phyloP scores from a whole-genome alignment of 2,797 vertebrate genomes.

The Artibeus jamaicensis region DNA sequence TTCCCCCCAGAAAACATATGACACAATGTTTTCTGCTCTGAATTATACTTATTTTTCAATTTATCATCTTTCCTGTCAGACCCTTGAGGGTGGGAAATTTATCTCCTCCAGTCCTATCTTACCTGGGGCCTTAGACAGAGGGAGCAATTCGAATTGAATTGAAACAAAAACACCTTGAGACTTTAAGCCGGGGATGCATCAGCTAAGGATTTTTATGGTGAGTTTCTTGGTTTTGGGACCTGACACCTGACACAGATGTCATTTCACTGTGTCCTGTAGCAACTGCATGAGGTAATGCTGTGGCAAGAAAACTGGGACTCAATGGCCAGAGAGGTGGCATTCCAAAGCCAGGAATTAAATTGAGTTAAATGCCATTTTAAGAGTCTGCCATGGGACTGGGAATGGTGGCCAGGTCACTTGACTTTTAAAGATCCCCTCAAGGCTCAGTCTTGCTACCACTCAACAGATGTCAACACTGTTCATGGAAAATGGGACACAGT shows the following conservation, averaged over 20 bases:
- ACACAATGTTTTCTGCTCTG: background rate
- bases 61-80: background rate
- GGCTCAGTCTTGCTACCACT: background rate
- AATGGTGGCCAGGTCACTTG: background rate
- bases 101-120: background rate
- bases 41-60: constrained; percentile 45
- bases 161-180: background rate
- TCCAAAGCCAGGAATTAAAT: background rate
- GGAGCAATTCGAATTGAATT: background rate
- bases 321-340: background rate
- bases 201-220: background rate
- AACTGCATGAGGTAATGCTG: background rate
- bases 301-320: background rate
- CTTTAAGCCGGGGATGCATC: background rate
- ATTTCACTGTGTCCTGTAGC: background rate
- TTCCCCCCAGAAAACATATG: background rate
- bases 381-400: background rate
- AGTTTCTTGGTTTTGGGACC: background rate
- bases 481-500: background rate
- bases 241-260: background rate
- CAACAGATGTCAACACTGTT: background rate
- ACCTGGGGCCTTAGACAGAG: background rate
- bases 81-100: constrained; percentile 1
- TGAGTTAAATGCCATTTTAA: background rate
- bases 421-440: background rate